phyloP scores from a whole-genome alignment of 2,888 invertebrate genomes.

The Sympetrum striolatum region DNA sequence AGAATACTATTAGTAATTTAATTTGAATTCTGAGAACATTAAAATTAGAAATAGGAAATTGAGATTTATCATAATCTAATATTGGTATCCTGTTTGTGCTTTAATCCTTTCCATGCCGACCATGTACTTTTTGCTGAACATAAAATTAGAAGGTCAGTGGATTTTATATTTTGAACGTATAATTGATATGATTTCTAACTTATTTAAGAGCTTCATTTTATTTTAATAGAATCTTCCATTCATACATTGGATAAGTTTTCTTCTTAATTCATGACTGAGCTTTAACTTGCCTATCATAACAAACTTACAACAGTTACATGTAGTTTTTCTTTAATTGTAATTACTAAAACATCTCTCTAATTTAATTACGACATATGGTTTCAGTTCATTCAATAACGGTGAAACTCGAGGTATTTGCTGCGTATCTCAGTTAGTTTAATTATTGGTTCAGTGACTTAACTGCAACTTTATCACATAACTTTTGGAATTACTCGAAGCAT shows the following conservation, averaged over 20 bases:
- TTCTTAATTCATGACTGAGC: neutral
- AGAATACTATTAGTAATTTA: neutral
- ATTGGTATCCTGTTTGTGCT: constrained; percentile 41
- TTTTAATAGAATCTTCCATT: neutral
- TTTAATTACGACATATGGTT: neutral
- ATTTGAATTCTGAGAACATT: neutral
- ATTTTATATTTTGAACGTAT: constrained; percentile 16
- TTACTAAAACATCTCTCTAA: neutral
- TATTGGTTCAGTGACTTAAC: too few species aligned
- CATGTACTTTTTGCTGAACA: constrained; percentile 26
- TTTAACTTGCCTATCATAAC: neutral
- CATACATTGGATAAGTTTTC: neutral
- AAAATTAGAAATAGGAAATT: neutral
- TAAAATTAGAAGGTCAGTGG: constrained; percentile 37
- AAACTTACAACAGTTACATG: neutral
- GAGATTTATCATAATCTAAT: constrained; percentile 9
- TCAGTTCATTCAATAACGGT: neutral
- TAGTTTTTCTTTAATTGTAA: neutral
- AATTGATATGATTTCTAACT: neutral
- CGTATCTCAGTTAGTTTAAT: too few species aligned
- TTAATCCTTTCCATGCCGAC: constrained; percentile 36
- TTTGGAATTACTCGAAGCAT: too few species aligned
- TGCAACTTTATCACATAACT: too few species aligned
- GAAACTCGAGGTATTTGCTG: neutral
- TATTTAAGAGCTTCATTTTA: neutral